Conservation (phyloP, 1,140 invertebrate species). For the Trissolcus basalis region DNA sequence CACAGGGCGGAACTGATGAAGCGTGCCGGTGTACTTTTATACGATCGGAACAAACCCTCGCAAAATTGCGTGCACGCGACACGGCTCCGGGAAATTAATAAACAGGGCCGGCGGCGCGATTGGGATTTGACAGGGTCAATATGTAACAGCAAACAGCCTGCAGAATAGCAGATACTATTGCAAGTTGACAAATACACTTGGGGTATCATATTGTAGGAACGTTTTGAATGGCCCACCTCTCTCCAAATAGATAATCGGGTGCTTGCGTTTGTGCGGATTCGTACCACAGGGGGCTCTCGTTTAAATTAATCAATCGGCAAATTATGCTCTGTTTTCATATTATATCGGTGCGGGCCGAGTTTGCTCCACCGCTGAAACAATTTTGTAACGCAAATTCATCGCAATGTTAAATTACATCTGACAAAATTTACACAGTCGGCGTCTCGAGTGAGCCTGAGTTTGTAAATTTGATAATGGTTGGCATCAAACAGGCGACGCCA, state of each 20-base stretch:
- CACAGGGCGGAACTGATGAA: neutral
- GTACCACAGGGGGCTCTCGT: conserved; percentile 12
- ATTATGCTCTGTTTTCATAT: neutral
- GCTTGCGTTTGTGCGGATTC: conserved; percentile 11
- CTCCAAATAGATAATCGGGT: conserved; percentile 34
- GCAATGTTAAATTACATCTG: too few species aligned
- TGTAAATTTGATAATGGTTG: conserved; percentile 15
- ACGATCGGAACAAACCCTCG: conserved; percentile 21
- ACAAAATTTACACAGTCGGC: too few species aligned
- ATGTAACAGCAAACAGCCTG: conserved; percentile 57
- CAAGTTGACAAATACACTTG: conserved; percentile 60
- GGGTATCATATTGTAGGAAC: conserved; percentile 45
- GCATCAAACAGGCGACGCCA: neutral
- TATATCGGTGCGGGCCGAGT: too few species aligned
- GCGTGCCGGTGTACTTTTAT: conserved; percentile 2
- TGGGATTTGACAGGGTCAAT: conserved; percentile 61
- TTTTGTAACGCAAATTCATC: too few species aligned
- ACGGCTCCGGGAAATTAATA: conserved; percentile 41
- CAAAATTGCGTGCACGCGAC: conserved; percentile 7
- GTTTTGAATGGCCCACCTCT: conserved; percentile 48
- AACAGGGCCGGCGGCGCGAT: conserved; percentile 21
- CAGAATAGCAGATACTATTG: conserved; percentile 60
- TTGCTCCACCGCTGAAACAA: too few species aligned
- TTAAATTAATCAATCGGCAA: conserved; percentile 24
- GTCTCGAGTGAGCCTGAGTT: conserved; percentile 5